Percentiles rank a stretch among this genome's conserved stretches.
phyloP scores from a whole-genome alignment of 2,797 vertebrate species.

The Novumbra hubbsi region DNA sequence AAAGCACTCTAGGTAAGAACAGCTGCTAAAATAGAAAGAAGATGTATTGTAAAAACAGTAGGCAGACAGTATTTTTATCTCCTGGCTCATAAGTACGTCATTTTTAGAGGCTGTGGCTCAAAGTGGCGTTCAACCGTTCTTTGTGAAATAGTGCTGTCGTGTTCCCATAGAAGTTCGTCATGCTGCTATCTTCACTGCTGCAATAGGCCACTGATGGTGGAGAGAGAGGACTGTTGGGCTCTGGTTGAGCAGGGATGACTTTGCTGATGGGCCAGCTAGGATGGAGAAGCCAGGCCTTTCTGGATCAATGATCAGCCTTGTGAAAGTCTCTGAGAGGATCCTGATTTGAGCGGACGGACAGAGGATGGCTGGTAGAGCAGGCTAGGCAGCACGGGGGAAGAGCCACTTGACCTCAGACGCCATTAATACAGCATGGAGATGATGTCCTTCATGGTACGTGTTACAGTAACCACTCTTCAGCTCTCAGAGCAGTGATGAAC shows the following conservation, averaged over 20 bases:
- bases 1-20: no score
- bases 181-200: slow-evolving; percentile 47
- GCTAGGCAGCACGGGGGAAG: no score
- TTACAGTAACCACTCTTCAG: no score
- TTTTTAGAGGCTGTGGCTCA: background rate
- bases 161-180: slow-evolving; percentile 43
- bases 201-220: slow-evolving; percentile 36
- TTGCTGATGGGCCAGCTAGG: slow-evolving; percentile 64
- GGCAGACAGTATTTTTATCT: no score
- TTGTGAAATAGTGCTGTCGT: slow-evolving; percentile 18
- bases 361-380: background rate
- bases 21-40: no score
- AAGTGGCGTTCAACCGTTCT: slow-evolving; percentile 22
- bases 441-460: no score
- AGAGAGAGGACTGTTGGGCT: slow-evolving; percentile 46
- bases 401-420: background rate
- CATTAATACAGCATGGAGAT: no score
- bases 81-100: no score
- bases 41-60: no score
- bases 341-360: no score
- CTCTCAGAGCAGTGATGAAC: no score
- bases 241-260: slow-evolving; percentile 63
- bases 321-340: slow-evolving; percentile 26
- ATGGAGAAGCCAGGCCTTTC: slow-evolving; percentile 26
- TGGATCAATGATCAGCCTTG: slow-evolving; percentile 36